These are phyloP conservation scores for Drosophila sucinea DNA, from an alignment of 1,140 invertebrate genomes.

Conservation along the genomic window DNA sequence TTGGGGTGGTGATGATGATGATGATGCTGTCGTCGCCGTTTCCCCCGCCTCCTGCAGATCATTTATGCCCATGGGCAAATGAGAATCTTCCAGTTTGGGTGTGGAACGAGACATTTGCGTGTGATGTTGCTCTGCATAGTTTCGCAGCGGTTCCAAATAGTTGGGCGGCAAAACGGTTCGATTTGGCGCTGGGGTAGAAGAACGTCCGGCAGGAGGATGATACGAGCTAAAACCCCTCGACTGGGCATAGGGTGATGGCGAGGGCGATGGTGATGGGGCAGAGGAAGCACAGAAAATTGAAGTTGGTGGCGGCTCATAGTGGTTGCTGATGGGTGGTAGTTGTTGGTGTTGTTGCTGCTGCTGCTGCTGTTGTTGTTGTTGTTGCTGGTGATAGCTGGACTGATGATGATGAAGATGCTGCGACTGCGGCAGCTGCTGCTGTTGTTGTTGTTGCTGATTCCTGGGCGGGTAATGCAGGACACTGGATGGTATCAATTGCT, in stretches of 20 bases:
- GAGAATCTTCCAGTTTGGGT: slow-evolving; percentile 58
- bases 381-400: slow-evolving; percentile 25
- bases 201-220: slow-evolving; percentile 48
- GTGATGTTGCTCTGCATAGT: slow-evolving; percentile 43
- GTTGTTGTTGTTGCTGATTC: slow-evolving; percentile 19
- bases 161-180: slow-evolving; percentile 69
- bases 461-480: slow-evolving; percentile 69
- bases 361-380: slow-evolving; percentile 3
- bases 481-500: slow-evolving; percentile 70
- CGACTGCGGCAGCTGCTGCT: too few species aligned
- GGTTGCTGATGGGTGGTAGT: slow-evolving; percentile 33
- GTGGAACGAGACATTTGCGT: slow-evolving; percentile 33
- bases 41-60: slow-evolving; percentile 36
- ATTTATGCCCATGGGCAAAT: slow-evolving; percentile 8
- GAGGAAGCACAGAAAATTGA: slow-evolving; percentile 59
- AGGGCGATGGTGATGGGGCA: slow-evolving; percentile 30
- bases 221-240: slow-evolving; percentile 55
- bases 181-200: slow-evolving; percentile 67
- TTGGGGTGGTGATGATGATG: slow-evolving; percentile 43
- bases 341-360: slow-evolving; percentile 12
- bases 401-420: slow-evolving; percentile 25
- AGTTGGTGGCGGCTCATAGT: slow-evolving; percentile 51
- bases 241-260: slow-evolving; percentile 34
- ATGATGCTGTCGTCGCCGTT: slow-evolving; percentile 41
- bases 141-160: slow-evolving; percentile 60